Evolutionary conservation across 2,797 vertebrate genomes (phyloP), one percentile per base, ranked within the genome.

Genomic region (Diplodus puntazzo): DNA sequence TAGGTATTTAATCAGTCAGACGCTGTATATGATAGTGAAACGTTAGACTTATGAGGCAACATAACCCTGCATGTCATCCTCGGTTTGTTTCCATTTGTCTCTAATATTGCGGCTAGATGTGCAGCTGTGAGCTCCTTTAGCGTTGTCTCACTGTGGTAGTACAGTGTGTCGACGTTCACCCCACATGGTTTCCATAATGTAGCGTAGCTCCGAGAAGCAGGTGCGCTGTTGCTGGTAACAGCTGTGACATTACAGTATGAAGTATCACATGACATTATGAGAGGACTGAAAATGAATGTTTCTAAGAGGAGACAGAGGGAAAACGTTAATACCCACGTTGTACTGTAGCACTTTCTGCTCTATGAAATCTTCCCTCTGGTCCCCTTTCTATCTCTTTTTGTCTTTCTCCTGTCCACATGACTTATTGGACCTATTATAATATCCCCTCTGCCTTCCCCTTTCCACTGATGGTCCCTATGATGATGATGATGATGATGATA

Each of bases 1-100:
- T 64, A 49, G 60, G 54, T 86, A 73, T 85, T 83, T 85, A 84
- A 79, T 73, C 81, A 86, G 61, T 80, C 67, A 57, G 79, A 89
- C 75, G 74, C 73, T 80, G 75, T 88, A 80, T 54, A 75, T 82
- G 77, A 87, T 69, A 77, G 82, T 74, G 60, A 81, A 79, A 77
- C 61, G 0, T 74, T 73, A 67, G 75, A 70, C 17, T 57, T 81
- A 65, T 13, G 71, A 84, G 81, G 81, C 79, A 77, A 72, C 82
- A 73, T 68, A 82, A 85, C 73, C 87, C 85, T 89, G 92, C 92
- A 93, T 88, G 90, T 85, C 89, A 83, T 92, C 79, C 84, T 88
- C 50, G 42, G 43, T 89, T 87, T 82, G 77, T 76, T 85, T 87
- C 76, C 60, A 78, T 86, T 73, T 48, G 70, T 91, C 83, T 82